A percentile compares a stretch with the other conserved stretches of the same genome.
phyloP scores from a whole-genome alignment of 2,797 vertebrate species.

The Dendrocincla fuliginosa region DNA sequence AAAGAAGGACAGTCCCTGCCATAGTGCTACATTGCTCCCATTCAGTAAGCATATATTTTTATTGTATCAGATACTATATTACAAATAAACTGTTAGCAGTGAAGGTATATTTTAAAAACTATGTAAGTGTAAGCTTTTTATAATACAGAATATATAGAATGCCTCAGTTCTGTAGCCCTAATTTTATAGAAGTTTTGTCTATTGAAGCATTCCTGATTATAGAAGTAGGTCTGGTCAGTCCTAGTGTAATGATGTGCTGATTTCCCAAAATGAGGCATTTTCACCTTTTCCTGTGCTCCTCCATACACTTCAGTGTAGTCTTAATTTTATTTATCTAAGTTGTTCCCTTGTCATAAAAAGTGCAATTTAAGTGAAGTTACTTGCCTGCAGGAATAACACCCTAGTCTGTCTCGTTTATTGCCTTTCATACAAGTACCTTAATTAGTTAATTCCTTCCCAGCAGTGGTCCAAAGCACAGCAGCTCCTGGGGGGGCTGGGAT shows the following conservation, averaged over 20 bases:
- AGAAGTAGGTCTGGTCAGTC: not conserved
- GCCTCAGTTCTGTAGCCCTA: constrained; percentile 43
- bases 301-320: not conserved
- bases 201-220: not conserved
- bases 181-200: constrained; percentile 48
- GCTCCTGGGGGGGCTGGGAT: not conserved
- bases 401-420: not conserved
- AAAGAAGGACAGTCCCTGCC: not conserved
- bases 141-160: constrained; percentile 14
- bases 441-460: not conserved
- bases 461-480: not conserved
- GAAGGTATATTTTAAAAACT: constrained; percentile 58
- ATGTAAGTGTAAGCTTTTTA: constrained; percentile 9
- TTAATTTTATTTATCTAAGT: not conserved
- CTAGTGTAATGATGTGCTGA: not conserved
- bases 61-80: constrained; percentile 29
- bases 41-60: constrained; percentile 54
- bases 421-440: not conserved
- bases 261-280: not conserved
- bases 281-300: not conserved
- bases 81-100: not conserved
- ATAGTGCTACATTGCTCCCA: not conserved
- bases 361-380: not conserved
- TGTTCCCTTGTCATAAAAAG: not conserved
- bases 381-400: not conserved